Base-by-base conservation (phyloP, 2,113 vertebrate genomes). In the Verasper variegatus region DNA sequence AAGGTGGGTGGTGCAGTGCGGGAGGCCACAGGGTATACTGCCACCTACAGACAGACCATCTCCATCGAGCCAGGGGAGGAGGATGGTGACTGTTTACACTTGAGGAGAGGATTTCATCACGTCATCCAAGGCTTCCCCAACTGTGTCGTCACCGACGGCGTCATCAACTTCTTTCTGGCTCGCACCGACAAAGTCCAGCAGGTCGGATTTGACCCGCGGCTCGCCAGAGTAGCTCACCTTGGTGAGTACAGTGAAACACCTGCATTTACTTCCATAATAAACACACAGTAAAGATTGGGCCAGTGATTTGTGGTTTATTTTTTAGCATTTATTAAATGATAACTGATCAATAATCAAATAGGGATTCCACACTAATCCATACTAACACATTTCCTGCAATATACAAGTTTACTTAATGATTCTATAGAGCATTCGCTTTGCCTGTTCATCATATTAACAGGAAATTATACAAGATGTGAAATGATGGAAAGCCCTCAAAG, bases 121-220 rank as follows among this genome's bases (percentile, higher is more conserved):
- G 10, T 88, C 82, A 95, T 98, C 10, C 81, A 93, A 2, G 97
- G 96, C 2, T 98, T 98, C 82, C 96, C 96, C 0, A 94, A 92
- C 90, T 98, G 97, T 3, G 96, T 97, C 15, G 93, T 98, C 73
- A 95, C 96, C 0, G 97, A 98, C 0, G 97, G 96, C 0, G 96
- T 97, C n/a, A 94, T 97, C 20, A 98, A 98, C 91, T 98, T 98
- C 91, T 98, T 98, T 84, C 88, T 98, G 75, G 97, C 96, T 26
- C 95, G 95, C 31, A 97, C 96, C 0, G 96, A 96, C 54, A 97
- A 96, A 86, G 92, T 97, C 65, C 95, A 94, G 49, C 95, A 96
- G 86, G 96, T 97, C 1, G 96, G 97, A 37, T 98, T 98, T 76
- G 97, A 98, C 84, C 97, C 97, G 0, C 95, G 95, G 0, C 90